Conservation (phyloP, 2,888 invertebrate species). For the Chelonus formosanus region DNA sequence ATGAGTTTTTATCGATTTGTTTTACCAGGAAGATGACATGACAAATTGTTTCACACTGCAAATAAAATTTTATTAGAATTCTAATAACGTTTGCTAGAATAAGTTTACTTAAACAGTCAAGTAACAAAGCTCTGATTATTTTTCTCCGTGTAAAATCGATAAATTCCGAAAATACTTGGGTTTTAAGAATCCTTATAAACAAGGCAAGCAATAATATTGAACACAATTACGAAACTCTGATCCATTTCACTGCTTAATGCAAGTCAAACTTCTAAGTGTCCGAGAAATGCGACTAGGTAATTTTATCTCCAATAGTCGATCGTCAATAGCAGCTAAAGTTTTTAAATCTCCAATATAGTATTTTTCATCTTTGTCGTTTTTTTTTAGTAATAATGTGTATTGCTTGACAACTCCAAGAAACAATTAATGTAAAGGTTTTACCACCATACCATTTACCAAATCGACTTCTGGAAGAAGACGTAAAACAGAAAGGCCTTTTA, state of each 20-base stretch:
- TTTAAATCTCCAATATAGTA: neutral
- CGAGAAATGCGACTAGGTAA: conserved; percentile 33
- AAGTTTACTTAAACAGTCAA: no score
- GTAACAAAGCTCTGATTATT: no score
- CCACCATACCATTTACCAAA: neutral
- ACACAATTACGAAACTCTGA: conserved; percentile 33
- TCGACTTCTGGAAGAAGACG: neutral
- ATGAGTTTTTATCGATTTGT: no score
- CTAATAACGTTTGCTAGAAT: no score
- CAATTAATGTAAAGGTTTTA: conserved; percentile 2
- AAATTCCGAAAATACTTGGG: conserved; percentile 9
- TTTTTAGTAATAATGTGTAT: neutral
- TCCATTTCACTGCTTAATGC: conserved; percentile 33
- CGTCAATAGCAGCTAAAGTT: conserved; percentile 21
- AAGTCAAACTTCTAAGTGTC: conserved; percentile 29
- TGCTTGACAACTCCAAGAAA: neutral
- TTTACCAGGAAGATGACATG: no score
- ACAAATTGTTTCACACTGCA: no score
- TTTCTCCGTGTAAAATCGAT: no score
- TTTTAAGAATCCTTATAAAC: conserved; percentile 31
- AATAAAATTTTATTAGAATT: no score
- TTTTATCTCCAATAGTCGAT: conserved; percentile 30
- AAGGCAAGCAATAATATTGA: conserved; percentile 29
- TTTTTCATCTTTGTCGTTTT: neutral
- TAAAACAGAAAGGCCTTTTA: neutral